Evolutionary conservation across 1,140 invertebrate species (phyloP).

Genomic region (Camponotus pennsylvanicus): DNA sequence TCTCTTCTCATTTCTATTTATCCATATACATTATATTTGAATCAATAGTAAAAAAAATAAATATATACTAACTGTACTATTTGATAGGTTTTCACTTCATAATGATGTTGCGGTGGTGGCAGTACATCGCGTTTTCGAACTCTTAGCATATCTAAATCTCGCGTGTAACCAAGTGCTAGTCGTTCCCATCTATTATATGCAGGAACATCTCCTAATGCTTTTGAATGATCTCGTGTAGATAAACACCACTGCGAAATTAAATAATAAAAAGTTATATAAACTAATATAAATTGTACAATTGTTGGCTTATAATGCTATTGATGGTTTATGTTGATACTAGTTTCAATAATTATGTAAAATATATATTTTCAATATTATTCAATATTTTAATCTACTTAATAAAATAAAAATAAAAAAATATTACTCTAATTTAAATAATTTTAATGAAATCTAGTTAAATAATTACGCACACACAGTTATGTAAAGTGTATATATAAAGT

Average conservation of each 20-base stretch:
- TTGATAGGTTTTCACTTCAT: conserved; percentile 95
- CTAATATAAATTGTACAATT: background rate
- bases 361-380: too few species aligned
- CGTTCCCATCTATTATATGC: conserved; percentile 96
- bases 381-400: too few species aligned
- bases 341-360: background rate
- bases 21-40: background rate
- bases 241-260: conserved; percentile 88
- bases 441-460: too few species aligned
- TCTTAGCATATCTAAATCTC: conserved; percentile 95
- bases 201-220: conserved; percentile 96
- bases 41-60: conserved; percentile 3
- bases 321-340: background rate
- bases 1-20: background rate
- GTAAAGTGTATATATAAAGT: too few species aligned
- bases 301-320: background rate
- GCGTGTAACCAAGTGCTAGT: conserved; percentile 93
- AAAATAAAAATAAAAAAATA: too few species aligned
- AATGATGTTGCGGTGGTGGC: conserved; percentile 96
- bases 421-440: too few species aligned
- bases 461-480: too few species aligned
- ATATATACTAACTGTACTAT: conserved; percentile 92
- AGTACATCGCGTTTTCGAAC: conserved; percentile 87
- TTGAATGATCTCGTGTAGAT: conserved; percentile 95
- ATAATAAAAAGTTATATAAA: conserved; percentile 14